A percentile compares a stretch with the other conserved stretches of the same genome.
Conservation (phyloP, 2,113 vertebrate genomes). For the Sturnus vulgaris region DNA sequence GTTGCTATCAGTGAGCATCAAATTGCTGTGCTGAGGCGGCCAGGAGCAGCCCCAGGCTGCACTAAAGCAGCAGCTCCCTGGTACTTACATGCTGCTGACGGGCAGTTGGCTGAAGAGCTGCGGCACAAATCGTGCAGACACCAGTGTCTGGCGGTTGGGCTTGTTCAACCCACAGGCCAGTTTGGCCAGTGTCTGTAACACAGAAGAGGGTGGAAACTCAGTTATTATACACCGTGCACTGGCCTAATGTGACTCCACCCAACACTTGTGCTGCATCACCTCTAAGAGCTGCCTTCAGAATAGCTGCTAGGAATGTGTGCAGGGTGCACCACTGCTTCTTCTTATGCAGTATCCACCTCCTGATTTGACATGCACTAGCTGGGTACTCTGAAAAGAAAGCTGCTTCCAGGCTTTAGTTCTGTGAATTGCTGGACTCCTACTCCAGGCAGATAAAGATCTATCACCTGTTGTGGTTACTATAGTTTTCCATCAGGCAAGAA, state of each 20-base stretch:
- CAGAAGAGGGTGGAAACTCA: neutral
- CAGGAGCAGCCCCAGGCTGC: neutral
- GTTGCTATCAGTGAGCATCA: neutral
- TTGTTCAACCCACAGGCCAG: constrained; percentile 94
- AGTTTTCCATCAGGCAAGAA: neutral
- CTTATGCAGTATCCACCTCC: neutral
- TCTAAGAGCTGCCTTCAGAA: neutral
- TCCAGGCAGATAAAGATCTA: neutral
- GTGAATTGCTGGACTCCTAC: neutral
- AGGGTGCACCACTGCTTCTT: neutral
- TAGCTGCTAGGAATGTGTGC: neutral
- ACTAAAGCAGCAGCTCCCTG: neutral
- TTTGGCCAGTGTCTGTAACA: constrained; percentile 87
- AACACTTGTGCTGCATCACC: neutral
- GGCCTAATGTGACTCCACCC: neutral
- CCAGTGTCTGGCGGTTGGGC: constrained; percentile 90
- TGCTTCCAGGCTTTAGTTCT: neutral
- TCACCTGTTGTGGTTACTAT: neutral
- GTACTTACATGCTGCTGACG: constrained; percentile 88
- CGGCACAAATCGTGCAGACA: constrained; percentile 81
- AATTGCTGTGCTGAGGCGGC: neutral
- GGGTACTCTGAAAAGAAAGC: neutral
- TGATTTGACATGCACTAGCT: neutral
- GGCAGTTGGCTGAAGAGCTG: constrained; percentile 87
- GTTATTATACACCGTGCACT: neutral